Evolutionary conservation across 2,888 invertebrate genomes (phyloP).

Genomic region (Dermolepida albohirtum): DNA sequence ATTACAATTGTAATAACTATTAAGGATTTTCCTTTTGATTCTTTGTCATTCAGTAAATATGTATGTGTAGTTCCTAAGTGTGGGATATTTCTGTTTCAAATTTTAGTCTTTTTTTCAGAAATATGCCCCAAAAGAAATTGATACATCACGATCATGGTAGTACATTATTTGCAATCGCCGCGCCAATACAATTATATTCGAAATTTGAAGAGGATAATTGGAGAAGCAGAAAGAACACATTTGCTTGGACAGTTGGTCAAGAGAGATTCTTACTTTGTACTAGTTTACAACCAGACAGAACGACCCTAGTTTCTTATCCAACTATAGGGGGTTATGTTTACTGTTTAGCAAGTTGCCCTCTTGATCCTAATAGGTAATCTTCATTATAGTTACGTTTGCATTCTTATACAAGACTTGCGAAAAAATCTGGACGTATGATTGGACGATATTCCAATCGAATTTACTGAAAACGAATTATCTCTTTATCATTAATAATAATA

Average conservation of each 20-base stretch:
- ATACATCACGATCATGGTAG: slow-evolving; percentile 70
- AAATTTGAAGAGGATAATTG: slow-evolving; percentile 51
- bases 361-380: slow-evolving; percentile 75
- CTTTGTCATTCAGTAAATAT: too few species aligned
- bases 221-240: slow-evolving; percentile 59
- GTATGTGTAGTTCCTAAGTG: too few species aligned
- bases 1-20: too few species aligned
- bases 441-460: too few species aligned
- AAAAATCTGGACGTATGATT: too few species aligned
- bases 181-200: slow-evolving; percentile 56
- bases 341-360: slow-evolving; percentile 72
- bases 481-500: too few species aligned
- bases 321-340: slow-evolving; percentile 77
- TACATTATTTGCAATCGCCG: slow-evolving; percentile 73
- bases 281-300: slow-evolving; percentile 60
- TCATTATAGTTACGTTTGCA: slow-evolving; percentile 11
- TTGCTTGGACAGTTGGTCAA: slow-evolving; percentile 72
- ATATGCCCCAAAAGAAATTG: slow-evolving; percentile 32
- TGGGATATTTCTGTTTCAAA: too few species aligned
- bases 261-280: slow-evolving; percentile 72
- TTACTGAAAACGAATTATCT: too few species aligned
- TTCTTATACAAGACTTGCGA: too few species aligned
- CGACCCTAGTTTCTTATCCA: slow-evolving; percentile 64
- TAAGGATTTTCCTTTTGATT: too few species aligned
- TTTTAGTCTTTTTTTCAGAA: slow-evolving; percentile 4